Evolutionary conservation across 2,113 vertebrate genomes (phyloP), one percentile per base, ranked within the genome.

Genomic region (Phylloscopus trochiloides): DNA sequence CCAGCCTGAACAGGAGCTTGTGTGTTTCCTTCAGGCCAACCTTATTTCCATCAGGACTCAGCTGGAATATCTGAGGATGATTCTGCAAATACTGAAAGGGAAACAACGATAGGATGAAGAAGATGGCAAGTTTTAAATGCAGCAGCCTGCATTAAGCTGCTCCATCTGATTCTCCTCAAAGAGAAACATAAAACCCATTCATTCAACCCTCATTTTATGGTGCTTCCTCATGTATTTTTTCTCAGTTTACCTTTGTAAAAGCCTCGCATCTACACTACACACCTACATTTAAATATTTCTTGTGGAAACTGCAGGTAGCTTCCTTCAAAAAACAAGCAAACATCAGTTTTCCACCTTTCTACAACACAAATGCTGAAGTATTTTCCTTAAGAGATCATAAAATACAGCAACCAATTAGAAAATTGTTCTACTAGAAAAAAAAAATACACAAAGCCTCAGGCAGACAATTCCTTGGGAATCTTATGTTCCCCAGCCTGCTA

Each of bases 21-120:
- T 68, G 59, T 40, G 71, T 91, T 70, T 90, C 97, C 86, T 98
- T 98, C 36, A 99, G 97, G 55, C 98, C 80, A 5, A 99, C 99
- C 55, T 96, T 98, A 47, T 96, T 98, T 34, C 97, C 98, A 71
- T 98, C 98, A 57, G 98, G 96, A 59, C 98, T 98, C 86, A 99
- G 95, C 31, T 98, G 97, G 96, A 99, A 99, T 61, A 98, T 62
- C 71, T 99, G 98, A n/a, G 95, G 98, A 93, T 99, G 98, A 68
- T 93, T 98, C 98, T 99, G 98, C 70, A 99, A 95, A 96, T 99
- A 99, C 99, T 99, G 50, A 42, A 88, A 50, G 25, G 47, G 75
- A 95, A 96, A 17, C 6, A 83, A 92, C 59, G 54, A 65, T 45
- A 90, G 25, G 34, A 55, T 74, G 26, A 85, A 73, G 48, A 51